phyloP scores from a whole-genome alignment of 2,797 vertebrate species.

The Phyllotis vaccarum region DNA sequence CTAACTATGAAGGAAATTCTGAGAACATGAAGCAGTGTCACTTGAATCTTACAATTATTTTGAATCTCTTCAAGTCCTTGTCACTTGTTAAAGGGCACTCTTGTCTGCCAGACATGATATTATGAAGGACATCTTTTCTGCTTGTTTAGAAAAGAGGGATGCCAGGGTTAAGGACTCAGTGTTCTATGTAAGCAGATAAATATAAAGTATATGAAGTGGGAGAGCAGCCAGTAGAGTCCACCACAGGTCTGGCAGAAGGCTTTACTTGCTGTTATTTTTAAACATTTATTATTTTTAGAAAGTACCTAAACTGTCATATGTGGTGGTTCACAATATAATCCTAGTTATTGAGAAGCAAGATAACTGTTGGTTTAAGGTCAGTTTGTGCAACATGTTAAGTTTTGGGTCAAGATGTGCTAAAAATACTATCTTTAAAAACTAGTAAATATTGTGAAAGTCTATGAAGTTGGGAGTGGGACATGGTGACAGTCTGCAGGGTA shows the following conservation, averaged over 20 bases:
- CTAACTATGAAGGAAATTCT: neutral
- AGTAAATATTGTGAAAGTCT: neutral
- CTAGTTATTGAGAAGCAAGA: neutral
- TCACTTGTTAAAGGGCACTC: neutral
- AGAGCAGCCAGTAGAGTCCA: neutral
- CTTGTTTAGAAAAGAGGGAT: neutral
- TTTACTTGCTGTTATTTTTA: conserved; percentile 14
- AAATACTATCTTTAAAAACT: neutral
- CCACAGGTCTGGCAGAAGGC: neutral
- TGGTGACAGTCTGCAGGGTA: neutral
- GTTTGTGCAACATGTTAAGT: neutral
- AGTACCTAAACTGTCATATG: conserved; percentile 80
- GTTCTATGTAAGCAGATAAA: neutral
- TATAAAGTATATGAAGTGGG: rapidly evolving
- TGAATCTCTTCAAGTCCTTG: neutral
- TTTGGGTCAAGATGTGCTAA: neutral
- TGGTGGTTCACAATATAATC: neutral
- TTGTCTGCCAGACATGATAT: neutral
- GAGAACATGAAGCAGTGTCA: neutral
- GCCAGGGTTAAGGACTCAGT: too few relatives aligned
- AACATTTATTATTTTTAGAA: conserved; percentile 41
- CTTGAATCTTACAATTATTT: neutral
- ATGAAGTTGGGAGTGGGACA: neutral
- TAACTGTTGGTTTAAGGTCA: neutral
- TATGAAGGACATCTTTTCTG: neutral